Conservation (phyloP, 2,113 vertebrate species). For the Oceanites oceanicus region DNA sequence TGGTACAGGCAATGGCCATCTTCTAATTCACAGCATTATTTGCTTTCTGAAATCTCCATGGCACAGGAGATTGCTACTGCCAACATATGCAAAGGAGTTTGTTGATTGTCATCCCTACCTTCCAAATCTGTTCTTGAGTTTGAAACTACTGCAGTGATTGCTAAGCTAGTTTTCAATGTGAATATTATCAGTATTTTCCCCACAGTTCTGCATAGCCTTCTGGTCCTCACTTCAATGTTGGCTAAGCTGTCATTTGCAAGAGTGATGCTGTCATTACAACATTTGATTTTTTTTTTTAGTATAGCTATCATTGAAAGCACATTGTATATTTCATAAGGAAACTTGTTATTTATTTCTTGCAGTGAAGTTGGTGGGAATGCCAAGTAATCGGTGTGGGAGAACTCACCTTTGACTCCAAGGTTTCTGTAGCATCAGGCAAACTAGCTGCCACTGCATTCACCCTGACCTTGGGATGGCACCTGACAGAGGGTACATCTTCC, state of each 20-base stretch:
- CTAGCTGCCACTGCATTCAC: not conserved
- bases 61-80: not conserved
- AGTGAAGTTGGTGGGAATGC: not conserved
- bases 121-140: not conserved
- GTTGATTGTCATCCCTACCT: not conserved
- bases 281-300: not conserved
- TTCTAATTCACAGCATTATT: not conserved
- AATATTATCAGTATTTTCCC: conserved; percentile 37
- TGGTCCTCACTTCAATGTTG: conserved; percentile 47
- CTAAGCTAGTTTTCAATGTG: not conserved
- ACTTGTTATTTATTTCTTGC: not conserved
- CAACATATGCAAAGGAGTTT: not conserved
- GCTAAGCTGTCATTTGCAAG: conserved; percentile 43
- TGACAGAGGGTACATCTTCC: not conserved
- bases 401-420: not conserved
- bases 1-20: not conserved
- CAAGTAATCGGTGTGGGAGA: not conserved
- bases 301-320: not conserved
- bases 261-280: conserved; percentile 44
- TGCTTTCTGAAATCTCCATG: not conserved
- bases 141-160: not conserved
- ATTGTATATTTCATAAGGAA: not conserved
- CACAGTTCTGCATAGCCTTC: conserved; percentile 39
- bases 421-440: not conserved
- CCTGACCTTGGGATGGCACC: not conserved